Evolutionary conservation across 1,140 invertebrate species (phyloP), one percentile per base, ranked within the genome.

Genomic region (Trichogramma pretiosum): DNA sequence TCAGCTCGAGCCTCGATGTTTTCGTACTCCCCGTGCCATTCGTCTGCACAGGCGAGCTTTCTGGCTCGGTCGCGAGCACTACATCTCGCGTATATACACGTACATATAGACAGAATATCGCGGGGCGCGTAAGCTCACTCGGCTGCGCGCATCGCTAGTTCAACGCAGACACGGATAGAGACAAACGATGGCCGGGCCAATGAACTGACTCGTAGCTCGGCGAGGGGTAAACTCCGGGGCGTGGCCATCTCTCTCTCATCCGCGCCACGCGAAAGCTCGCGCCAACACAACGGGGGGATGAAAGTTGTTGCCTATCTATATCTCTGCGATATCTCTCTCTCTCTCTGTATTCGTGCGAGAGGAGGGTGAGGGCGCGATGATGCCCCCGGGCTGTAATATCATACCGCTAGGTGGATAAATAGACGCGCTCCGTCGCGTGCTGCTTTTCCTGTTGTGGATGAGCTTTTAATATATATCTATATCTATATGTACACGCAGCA

Each of bases 381-480:
- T 26, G 48, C 44, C 35, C 64, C 56, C 62, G 56, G 66, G 67
- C 63, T 70, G 62, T 68, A 68, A 70, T 68, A 70, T 67, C 65
- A 65, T 70, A 68, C 64, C 63, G 61, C 65, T 64, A 61, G 56
- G 57, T 68, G 64, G 61, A 68, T 64, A 70, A 70, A 70, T 68
- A 68, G 64, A 68, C 64, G 67, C 59, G 59, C 52, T 56, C 58
- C 38, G 38, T 11, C 24, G 11, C 24, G n/a, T n/a, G n/a, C n/a
- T n/a, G n/a, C n/a, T n/a, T n/a, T n/a, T n/a, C n/a, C n/a, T n/a
- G n/a, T n/a, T n/a, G n/a, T n/a, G n/a, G n/a, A n/a, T n/a, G n/a
- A n/a, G n/a, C n/a, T n/a, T n/a, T n/a, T n/a, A n/a, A n/a, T n/a
- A n/a, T n/a, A n/a, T n/a, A n/a, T n/a, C n/a, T n/a, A n/a, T n/a